Evolutionary conservation across 2,113 vertebrate genomes (phyloP).

Genomic region (Oreotrochilus melanogaster): DNA sequence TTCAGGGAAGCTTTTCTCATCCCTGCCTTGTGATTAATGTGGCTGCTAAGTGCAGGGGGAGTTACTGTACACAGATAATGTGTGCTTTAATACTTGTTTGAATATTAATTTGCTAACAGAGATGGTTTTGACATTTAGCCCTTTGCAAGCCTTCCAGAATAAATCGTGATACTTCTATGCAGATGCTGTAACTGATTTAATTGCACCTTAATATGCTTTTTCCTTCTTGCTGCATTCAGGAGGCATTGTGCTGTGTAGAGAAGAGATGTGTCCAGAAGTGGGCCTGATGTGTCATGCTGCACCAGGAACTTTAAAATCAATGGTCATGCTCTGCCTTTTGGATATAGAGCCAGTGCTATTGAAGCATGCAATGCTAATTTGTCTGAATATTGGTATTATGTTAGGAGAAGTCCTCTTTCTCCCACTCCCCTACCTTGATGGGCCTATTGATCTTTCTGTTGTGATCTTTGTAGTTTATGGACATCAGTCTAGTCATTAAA

Average conservation of each 20-base stretch:
- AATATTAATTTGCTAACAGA: neutral
- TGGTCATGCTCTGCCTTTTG: neutral
- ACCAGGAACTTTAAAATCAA: neutral
- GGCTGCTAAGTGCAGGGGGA: neutral
- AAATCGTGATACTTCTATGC: neutral
- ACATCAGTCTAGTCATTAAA: neutral
- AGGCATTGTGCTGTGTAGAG: neutral
- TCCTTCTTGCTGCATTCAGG: neutral
- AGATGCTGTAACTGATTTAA: neutral
- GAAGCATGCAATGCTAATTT: neutral
- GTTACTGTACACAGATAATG: neutral
- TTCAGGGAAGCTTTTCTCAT: neutral
- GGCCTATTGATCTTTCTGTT: conserved; percentile 16
- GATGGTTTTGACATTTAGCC: neutral
- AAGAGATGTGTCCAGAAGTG: neutral
- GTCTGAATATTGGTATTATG: neutral
- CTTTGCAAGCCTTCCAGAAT: neutral
- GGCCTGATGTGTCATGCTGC: neutral
- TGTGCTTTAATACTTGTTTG: neutral
- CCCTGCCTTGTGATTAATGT: neutral
- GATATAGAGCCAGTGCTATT: neutral
- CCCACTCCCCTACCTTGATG: neutral
- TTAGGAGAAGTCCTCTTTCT: neutral
- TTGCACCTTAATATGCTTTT: neutral
- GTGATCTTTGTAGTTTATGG: neutral